These are phyloP conservation scores for Halictus quadricinctus DNA, from an alignment of 2,888 invertebrate genomes.

Conservation along the genomic window DNA sequence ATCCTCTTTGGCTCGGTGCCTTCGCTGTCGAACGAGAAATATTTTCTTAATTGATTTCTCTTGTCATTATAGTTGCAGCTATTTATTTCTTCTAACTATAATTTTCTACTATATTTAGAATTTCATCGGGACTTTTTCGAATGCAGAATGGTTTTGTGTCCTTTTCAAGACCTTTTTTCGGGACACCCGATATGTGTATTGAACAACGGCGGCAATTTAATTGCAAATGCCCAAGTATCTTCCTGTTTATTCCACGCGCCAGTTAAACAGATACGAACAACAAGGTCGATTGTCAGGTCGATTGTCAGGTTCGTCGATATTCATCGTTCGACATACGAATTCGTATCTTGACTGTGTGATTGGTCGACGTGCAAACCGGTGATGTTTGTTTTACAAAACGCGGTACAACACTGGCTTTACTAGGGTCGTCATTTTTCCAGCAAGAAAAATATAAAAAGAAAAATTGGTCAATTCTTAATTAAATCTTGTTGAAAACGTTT, in stretches of 20 bases:
- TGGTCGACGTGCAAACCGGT: background rate
- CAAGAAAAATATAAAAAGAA: background rate
- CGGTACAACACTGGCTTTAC: background rate
- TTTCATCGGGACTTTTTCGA: background rate
- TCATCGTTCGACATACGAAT: constrained; percentile 38
- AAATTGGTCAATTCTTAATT: background rate
- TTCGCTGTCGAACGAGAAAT: background rate
- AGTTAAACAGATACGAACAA: constrained; percentile 19
- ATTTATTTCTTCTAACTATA: background rate
- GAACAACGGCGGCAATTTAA: background rate
- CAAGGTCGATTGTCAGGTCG: constrained; percentile 47
- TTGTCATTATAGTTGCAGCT: background rate
- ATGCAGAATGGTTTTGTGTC: too few relatives aligned
- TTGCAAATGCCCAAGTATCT: constrained; percentile 20
- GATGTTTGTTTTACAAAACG: background rate
- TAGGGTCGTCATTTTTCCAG: background rate
- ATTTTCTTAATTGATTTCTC: background rate
- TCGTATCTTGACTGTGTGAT: constrained; percentile 31
- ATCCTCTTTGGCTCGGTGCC: background rate
- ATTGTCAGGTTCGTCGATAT: constrained; percentile 44
- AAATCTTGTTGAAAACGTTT: too few relatives aligned
- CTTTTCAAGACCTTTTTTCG: background rate
- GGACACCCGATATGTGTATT: background rate
- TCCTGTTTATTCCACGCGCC: constrained; percentile 50
- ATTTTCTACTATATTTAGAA: background rate